Conservation (phyloP, 2,888 invertebrate genomes). For the Erynnis tages region DNA sequence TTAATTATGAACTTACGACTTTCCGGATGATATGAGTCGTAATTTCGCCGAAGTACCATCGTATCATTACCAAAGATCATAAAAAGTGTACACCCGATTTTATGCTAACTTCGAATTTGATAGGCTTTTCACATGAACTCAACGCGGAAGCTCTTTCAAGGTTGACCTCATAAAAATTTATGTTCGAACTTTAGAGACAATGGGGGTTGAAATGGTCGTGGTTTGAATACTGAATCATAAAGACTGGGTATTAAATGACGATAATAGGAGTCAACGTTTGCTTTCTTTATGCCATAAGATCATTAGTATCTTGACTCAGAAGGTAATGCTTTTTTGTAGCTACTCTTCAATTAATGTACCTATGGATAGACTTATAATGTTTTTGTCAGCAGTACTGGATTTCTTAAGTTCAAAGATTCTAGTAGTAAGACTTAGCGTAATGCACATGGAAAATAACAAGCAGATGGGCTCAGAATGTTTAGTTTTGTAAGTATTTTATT, state of each 20-base stretch:
- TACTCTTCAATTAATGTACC: too few species aligned
- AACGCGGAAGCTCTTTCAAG: conserved; percentile 10
- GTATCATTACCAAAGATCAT: neutral
- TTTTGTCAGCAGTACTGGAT: too few species aligned
- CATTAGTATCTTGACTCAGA: too few species aligned
- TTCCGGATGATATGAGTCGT: neutral
- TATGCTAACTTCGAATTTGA: conserved; percentile 5
- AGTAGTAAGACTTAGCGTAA: too few species aligned
- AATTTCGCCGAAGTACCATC: neutral
- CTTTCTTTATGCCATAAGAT: too few species aligned
- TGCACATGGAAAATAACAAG: too few species aligned
- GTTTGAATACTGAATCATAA: conserved; percentile 7
- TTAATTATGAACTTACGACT: too few species aligned
- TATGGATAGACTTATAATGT: too few species aligned
- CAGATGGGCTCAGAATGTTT: too few species aligned
- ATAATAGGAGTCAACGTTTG: conserved; percentile 5
- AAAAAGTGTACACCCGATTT: neutral
- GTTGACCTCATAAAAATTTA: conserved; percentile 23
- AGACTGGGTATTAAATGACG: neutral
- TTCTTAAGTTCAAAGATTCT: too few species aligned
- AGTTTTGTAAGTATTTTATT: too few species aligned
- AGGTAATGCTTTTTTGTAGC: too few species aligned
- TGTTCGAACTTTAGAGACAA: conserved; percentile 16
- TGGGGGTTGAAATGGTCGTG: conserved; percentile 8
- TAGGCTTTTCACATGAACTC: neutral